Conservation (phyloP, 2,888 invertebrate genomes). For the Melinaea marsaeus region DNA sequence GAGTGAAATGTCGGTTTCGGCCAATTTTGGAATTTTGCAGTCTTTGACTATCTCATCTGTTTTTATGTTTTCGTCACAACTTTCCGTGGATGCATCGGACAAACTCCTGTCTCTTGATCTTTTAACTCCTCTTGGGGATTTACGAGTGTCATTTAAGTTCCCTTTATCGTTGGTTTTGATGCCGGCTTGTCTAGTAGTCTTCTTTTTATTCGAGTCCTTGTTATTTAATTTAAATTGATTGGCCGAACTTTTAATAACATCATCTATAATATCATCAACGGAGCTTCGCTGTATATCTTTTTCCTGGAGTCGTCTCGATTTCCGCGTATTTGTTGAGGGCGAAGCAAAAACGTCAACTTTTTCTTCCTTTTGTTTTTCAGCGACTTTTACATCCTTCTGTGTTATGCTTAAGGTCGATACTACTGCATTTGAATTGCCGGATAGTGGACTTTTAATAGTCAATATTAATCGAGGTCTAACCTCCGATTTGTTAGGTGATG, state of each 20-base stretch:
- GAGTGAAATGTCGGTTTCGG: slow-evolving; percentile 16
- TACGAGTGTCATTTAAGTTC: slow-evolving; percentile 63
- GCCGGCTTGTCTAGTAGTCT: slow-evolving; percentile 77
- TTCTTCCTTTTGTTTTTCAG: slow-evolving; percentile 64
- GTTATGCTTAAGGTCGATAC: slow-evolving; percentile 63
- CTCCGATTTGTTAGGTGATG: slow-evolving; percentile 66
- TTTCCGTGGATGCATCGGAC: slow-evolving; percentile 82
- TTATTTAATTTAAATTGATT: slow-evolving; percentile 42
- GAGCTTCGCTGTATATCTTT: slow-evolving; percentile 86
- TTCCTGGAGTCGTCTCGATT: slow-evolving; percentile 88
- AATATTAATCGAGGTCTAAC: slow-evolving; percentile 86
- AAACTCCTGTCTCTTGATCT: slow-evolving; percentile 80
- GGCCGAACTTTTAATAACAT: slow-evolving; percentile 85
- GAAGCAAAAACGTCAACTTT: slow-evolving; percentile 80
- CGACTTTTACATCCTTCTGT: slow-evolving; percentile 54
- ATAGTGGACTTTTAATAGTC: slow-evolving; percentile 86
- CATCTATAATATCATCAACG: slow-evolving; percentile 93
- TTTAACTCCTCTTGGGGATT: slow-evolving; percentile 81
- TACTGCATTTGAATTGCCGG: slow-evolving; percentile 60
- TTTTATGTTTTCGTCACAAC: slow-evolving; percentile 73
- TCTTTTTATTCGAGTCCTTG: slow-evolving; percentile 64
- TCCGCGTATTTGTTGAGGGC: slow-evolving; percentile 85
- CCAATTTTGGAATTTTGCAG: slow-evolving; percentile 47
- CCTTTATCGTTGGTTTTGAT: slow-evolving; percentile 53
- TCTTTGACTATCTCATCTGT: slow-evolving; percentile 52